Evolutionary conservation across 2,113 vertebrate species (phyloP).

Genomic region (Thamnophis sirtalis): DNA sequence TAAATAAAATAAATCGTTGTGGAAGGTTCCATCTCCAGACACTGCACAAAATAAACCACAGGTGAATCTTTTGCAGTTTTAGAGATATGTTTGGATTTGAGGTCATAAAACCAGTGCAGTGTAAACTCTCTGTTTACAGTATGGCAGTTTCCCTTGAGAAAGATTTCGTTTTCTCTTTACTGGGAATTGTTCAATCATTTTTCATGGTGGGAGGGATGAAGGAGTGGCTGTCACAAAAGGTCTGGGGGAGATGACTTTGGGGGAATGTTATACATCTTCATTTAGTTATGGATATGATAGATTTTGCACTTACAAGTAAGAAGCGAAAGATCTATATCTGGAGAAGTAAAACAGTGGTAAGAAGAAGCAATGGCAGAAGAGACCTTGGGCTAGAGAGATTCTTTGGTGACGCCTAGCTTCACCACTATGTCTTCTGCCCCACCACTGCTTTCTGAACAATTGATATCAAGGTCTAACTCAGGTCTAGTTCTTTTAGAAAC

Average conservation of each 20-base stretch:
- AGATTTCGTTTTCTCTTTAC: neutral
- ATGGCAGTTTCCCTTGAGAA: neutral
- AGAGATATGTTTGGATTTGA: neutral
- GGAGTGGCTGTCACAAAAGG: neutral
- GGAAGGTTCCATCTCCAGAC: neutral
- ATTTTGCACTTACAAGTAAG: neutral
- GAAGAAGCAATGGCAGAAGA: neutral
- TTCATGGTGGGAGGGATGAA: neutral
- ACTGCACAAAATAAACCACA: neutral
- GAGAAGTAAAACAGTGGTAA: neutral
- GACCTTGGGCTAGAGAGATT: too few species aligned
- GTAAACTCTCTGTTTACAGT: neutral
- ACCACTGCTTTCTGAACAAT: neutral
- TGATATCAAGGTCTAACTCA: neutral
- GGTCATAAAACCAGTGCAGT: neutral
- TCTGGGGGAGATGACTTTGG: neutral
- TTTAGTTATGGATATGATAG: neutral
- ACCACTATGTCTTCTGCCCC: neutral
- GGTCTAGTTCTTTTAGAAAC: neutral
- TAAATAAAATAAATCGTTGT: neutral
- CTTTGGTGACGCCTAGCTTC: neutral
- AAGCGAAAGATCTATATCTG: neutral
- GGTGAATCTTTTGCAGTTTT: neutral
- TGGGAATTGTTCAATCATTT: neutral
- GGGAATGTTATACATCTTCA: too few species aligned